phyloP scores from a whole-genome alignment of 2,888 invertebrate species.

The Syritta pipiens region DNA sequence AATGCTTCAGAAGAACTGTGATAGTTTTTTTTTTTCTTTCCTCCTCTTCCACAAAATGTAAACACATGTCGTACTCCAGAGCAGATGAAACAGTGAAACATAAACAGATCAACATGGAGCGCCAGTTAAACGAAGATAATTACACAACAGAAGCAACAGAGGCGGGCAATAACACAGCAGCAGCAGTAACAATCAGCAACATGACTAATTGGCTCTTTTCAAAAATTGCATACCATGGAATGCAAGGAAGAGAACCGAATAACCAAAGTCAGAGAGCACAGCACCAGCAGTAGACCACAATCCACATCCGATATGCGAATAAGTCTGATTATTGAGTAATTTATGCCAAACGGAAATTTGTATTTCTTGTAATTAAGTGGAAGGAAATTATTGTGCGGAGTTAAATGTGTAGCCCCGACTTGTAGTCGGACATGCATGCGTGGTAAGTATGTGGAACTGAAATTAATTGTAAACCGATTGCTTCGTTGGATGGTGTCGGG shows the following conservation, averaged over 20 bases:
- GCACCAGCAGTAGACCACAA: not conserved
- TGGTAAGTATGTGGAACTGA: too few relatives aligned
- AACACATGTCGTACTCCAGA: constrained; percentile 14
- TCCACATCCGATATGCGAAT: constrained; percentile 39
- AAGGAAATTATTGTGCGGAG: constrained; percentile 2
- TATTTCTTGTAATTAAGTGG: constrained; percentile 44
- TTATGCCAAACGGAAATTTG: constrained; percentile 47
- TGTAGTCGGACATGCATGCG: too few relatives aligned
- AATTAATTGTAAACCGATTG: too few relatives aligned
- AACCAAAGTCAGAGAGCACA: too few relatives aligned
- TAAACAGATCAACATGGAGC: constrained; percentile 27
- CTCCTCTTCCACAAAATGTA: constrained; percentile 5
- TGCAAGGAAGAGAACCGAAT: constrained; percentile 17
- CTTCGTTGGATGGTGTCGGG: too few relatives aligned
- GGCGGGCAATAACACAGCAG: too few relatives aligned
- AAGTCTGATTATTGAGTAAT: constrained; percentile 16
- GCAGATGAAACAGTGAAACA: constrained; percentile 10
- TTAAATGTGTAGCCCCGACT: not conserved
- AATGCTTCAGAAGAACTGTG: constrained; percentile 11
- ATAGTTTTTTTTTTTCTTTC: constrained; percentile 1
- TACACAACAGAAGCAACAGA: constrained; percentile 24
- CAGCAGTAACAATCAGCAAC: constrained; percentile 25
- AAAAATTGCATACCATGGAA: constrained; percentile 25
- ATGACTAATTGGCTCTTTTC: constrained; percentile 43
- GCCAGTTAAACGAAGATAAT: constrained; percentile 21